Evolutionary conservation across 2,888 invertebrate species (phyloP), one percentile per base, ranked within the genome.

Genomic region (Trissolcus japonicus): DNA sequence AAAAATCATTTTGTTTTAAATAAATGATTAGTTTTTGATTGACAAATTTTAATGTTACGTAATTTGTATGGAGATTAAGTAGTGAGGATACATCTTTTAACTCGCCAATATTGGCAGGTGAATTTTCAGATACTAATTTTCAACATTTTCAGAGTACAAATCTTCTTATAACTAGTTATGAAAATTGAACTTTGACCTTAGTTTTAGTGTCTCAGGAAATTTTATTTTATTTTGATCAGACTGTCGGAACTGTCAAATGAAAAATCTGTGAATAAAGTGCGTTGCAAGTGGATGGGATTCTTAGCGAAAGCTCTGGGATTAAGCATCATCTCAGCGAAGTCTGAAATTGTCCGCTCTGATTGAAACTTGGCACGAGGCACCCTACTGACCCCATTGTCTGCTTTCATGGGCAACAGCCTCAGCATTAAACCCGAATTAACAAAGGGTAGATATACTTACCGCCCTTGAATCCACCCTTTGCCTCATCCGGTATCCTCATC

Each of bases 401-500:
- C 79, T 80, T 82, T 73, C 82, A 79, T 68, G 82, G 80, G 83
- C 81, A 82, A 83, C 85, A 81, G 69, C 69, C 76, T 76, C 80
- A 80, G 72, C 83, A 85, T 86, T 86, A 86, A 86, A 84, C 81
- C 83, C 80, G 84, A 86, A 86, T 86, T 85, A 86, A 85, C 86
- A 83, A 83, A 83, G 83, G 83, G 84, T 83, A 80, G 83, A 84
- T 82, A 83, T 81, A 84, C 82, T 83, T 81, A 82, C 72, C 79
- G 65, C 72, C 74, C 76, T 75, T 66, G 79, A 76, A 69, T 79
- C 76, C 67, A 76, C 66, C 80, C 76, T 69, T 76, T 75, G 76
- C 71, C 74, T 72, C 79, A 69, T 76, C 63, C 79, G 66, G 72
- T 54, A 53, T 65, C 40, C 69, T 71, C 74, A 75, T 77, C 75